Evolutionary conservation across 2,888 invertebrate species (phyloP).

Genomic region (Diabrotica balteata): DNA sequence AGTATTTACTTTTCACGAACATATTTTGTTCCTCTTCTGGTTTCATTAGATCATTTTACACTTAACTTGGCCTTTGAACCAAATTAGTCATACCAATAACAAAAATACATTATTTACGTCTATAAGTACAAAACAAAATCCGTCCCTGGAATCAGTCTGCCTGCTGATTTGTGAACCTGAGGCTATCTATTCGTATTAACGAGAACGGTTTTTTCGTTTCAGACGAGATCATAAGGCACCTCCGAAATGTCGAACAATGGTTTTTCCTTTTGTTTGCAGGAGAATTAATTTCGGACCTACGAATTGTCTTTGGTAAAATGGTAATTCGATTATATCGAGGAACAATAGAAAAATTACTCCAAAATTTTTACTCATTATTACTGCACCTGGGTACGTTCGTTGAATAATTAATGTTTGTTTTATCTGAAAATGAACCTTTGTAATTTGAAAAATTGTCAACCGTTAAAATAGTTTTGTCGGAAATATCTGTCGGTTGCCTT

Average conservation of each 20-base stretch:
- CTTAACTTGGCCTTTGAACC: no score
- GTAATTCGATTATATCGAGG: conserved; percentile 16
- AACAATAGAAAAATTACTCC: conserved; percentile 11
- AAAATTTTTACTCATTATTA: conserved; percentile 11
- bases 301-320: conserved; percentile 22
- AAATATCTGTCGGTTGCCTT: no score
- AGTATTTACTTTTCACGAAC: no score
- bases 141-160: conserved; percentile 23
- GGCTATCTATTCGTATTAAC: conserved; percentile 39
- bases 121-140: neutral
- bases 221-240: conserved; percentile 35
- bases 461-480: no score
- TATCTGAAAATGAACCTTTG: neutral
- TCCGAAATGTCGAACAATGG: conserved; percentile 31
- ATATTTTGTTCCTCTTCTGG: no score
- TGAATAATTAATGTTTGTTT: neutral
- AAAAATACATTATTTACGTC: no score
- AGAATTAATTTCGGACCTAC: conserved; percentile 28
- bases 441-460: no score
- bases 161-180: conserved; percentile 29
- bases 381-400: neutral
- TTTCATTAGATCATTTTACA: no score
- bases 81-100: no score
- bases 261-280: conserved; percentile 25
- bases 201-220: conserved; percentile 36